phyloP scores from a whole-genome alignment of 2,888 invertebrate species.

The Dicranocentrus wangi region DNA sequence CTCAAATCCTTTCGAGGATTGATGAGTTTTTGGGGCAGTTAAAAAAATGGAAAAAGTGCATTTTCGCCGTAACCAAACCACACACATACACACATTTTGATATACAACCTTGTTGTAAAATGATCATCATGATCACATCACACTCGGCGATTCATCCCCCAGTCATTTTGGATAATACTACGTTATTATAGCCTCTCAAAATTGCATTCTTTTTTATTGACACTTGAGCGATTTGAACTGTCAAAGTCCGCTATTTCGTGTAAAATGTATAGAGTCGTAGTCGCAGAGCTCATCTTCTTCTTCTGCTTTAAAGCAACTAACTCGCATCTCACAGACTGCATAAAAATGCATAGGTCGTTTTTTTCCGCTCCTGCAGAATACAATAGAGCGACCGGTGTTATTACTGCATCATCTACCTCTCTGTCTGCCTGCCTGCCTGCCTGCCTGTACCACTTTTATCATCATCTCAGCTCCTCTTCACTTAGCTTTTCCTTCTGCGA shows the following conservation, averaged over 20 bases:
- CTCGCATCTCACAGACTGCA: not conserved
- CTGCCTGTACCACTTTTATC: not conserved
- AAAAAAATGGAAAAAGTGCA: not conserved
- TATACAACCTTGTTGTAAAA: not conserved
- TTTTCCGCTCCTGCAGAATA: slow-evolving; percentile 5
- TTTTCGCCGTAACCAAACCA: not conserved
- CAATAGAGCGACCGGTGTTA: not conserved
- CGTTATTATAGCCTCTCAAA: not conserved
- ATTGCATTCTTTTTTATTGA: slow-evolving; percentile 21
- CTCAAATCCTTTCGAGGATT: not conserved
- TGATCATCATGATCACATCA: slow-evolving; percentile 4
- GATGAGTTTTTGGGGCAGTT: slow-evolving; percentile 15
- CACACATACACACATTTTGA: not conserved
- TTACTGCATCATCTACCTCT: not conserved
- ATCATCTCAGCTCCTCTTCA: not conserved
- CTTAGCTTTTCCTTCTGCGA: slow-evolving; percentile 7
- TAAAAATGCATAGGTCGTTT: not conserved
- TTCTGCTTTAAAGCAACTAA: not conserved
- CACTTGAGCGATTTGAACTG: slow-evolving; percentile 28
- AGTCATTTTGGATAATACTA: too few relatives aligned
- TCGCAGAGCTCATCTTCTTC: not conserved
- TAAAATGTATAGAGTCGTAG: not conserved
- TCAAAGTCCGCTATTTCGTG: slow-evolving; percentile 28
- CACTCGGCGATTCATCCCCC: not conserved
- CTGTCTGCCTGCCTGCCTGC: not conserved